Evolutionary conservation across 2,888 invertebrate genomes (phyloP).

Genomic region (Philaethria dido): DNA sequence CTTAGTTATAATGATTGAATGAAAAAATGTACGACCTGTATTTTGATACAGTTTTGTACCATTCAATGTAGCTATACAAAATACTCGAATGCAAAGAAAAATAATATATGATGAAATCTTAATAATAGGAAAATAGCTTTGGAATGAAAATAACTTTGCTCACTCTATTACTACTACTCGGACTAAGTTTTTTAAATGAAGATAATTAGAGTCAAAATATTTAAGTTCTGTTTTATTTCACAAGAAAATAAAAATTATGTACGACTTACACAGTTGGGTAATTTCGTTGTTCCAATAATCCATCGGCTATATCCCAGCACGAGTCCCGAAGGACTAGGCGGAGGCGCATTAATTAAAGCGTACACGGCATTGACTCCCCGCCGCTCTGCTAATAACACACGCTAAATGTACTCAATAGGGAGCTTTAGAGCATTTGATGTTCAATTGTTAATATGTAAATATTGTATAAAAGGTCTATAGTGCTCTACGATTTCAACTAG

Average conservation of each 20-base stretch:
- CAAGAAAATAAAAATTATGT: constrained; percentile 31
- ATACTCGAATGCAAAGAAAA: too few species aligned
- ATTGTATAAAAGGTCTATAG: background rate
- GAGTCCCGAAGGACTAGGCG: constrained; percentile 72
- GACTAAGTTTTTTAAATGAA: too few species aligned
- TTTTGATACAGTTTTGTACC: too few species aligned
- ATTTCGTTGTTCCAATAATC: constrained; percentile 67
- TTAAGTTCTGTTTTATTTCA: constrained; percentile 1
- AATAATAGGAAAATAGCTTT: too few species aligned
- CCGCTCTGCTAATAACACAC: constrained; percentile 69
- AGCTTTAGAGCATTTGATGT: constrained; percentile 54
- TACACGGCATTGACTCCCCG: constrained; percentile 63
- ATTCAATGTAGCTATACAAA: too few species aligned
- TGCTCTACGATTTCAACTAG: background rate
- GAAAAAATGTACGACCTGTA: too few species aligned
- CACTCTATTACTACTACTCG: too few species aligned
- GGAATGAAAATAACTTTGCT: too few species aligned
- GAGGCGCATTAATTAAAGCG: constrained; percentile 81
- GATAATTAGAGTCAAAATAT: background rate
- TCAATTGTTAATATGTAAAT: constrained; percentile 13
- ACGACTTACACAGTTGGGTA: constrained; percentile 48
- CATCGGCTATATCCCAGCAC: constrained; percentile 61
- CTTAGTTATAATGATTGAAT: too few species aligned
- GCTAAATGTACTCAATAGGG: constrained; percentile 65
- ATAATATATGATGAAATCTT: too few species aligned